Evolutionary conservation across 2,113 vertebrate species (phyloP), one percentile per base, ranked within the genome.

Genomic region (Marcusenius ussheri): DNA sequence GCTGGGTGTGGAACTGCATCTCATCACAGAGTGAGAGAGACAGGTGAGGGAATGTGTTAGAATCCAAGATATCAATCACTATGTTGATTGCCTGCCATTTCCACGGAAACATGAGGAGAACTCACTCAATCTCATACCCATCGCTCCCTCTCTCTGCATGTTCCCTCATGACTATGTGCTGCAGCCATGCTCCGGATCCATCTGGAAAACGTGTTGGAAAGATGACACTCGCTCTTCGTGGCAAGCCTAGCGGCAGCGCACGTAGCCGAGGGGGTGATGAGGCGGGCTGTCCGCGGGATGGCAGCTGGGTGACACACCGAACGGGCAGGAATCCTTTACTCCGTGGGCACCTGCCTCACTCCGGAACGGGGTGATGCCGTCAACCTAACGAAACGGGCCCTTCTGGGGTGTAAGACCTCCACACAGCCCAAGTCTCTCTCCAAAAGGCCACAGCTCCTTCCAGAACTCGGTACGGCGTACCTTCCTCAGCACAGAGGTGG

Each of bases 201-300:
- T 89, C 24, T 90, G 31, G 7, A 66, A 47, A 21, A 31, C 3
- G 62, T 31, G 53, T 47, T 58, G 50, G 83, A 15, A 88, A 53
- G 80, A 74, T 49, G n/a, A 24, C n/a, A 31, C 39, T 8, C 17
- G 62, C 77, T 85, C 80, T 17, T 27, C 35, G 88, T 39, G 87
- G 90, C 77, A 56, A 45, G 39, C 39, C 19, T 35, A 45, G 74
- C 86, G 31, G 86, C 49, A 80, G 17, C 50, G 24, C 35, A 21
- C 21, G 31, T 0, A 21, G 15, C 53, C 45, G 24, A 51, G 53
- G 88, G 15, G 47, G 62, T n/a, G 88, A 87, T 86, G 27, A 53
- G 89, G 89, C 88, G 50, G 87, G 91, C 91, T 90, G 88, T 92
- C 90, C 90, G 31, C 90, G 53, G 83, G 45, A 11, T 11, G 39